Evolutionary conservation across 2,888 invertebrate species (phyloP).

Genomic region (Argyresthia goedartella): DNA sequence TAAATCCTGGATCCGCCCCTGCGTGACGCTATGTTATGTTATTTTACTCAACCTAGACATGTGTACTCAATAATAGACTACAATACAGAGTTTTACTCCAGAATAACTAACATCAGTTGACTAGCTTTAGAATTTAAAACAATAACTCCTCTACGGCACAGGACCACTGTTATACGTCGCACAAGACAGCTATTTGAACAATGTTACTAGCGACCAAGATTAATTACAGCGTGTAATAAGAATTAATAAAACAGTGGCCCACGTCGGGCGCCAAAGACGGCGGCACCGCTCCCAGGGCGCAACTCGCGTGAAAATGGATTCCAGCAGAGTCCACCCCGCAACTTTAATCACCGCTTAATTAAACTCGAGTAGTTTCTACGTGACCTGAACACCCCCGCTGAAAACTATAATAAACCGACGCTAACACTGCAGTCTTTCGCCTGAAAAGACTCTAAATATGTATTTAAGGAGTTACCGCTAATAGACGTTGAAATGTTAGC

Average conservation of each 20-base stretch:
- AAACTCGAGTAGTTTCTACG: slow-evolving; percentile 38
- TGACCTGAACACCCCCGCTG: slow-evolving; percentile 24
- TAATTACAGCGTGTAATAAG: background rate
- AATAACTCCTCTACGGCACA: too few species aligned
- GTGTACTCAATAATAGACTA: too few species aligned
- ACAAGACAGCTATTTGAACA: too few species aligned
- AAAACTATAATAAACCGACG: background rate
- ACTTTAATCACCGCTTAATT: slow-evolving; percentile 52
- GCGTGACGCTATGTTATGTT: too few species aligned
- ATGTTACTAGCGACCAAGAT: background rate
- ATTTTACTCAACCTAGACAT: too few species aligned
- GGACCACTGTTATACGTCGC: too few species aligned
- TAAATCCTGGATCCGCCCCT: too few species aligned
- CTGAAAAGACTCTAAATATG: background rate
- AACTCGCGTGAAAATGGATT: slow-evolving; percentile 22
- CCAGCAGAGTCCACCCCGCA: slow-evolving; percentile 23
- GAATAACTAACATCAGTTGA: background rate
- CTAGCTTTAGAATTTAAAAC: too few species aligned
- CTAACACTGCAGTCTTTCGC: background rate
- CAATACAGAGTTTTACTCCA: too few species aligned
- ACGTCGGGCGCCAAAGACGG: background rate
- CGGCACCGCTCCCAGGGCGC: slow-evolving; percentile 17
- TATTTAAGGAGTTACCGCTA: too few species aligned
- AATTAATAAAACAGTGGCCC: background rate
- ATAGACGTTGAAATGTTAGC: background rate